Conservation (phyloP, 1,140 invertebrate genomes). For the Halyomorpha halys region DNA sequence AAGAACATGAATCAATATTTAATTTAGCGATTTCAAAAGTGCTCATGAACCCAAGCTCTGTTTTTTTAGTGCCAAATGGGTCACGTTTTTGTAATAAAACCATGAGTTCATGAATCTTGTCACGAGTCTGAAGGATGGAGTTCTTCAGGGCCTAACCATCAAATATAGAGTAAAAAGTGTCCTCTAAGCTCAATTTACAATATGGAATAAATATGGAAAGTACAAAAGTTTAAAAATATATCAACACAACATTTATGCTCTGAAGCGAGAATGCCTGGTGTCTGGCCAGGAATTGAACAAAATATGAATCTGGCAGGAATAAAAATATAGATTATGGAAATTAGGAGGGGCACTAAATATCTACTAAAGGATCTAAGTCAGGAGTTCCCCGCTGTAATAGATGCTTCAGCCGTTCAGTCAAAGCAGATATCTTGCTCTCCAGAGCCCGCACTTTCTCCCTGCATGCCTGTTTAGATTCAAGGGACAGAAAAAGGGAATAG, state of each 20-base stretch:
- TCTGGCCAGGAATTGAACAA: not conserved
- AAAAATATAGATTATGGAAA: no score
- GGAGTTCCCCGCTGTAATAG: slow-evolving; percentile 61
- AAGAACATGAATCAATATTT: slow-evolving; percentile 33
- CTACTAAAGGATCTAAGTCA: slow-evolving; percentile 52
- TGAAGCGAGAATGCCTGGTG: slow-evolving; percentile 23
- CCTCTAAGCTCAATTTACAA: slow-evolving; percentile 12
- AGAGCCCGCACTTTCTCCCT: slow-evolving; percentile 72
- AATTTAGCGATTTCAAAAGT: no score
- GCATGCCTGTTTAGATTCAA: slow-evolving; percentile 51
- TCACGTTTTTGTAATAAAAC: slow-evolving; percentile 4
- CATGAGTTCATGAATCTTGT: slow-evolving; percentile 9
- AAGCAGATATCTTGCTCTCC: slow-evolving; percentile 77
- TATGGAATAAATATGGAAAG: slow-evolving; percentile 1
- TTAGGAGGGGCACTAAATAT: not conserved
- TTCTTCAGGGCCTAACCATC: slow-evolving; percentile 15
- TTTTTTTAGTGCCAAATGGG: not conserved
- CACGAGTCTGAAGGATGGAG: slow-evolving; percentile 2
- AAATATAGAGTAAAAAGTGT: slow-evolving; percentile 10
- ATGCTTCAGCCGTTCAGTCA: slow-evolving; percentile 76
- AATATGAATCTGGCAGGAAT: not conserved
- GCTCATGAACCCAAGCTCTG: slow-evolving; percentile 21
- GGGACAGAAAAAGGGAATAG: slow-evolving; percentile 19
- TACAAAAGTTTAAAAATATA: slow-evolving; percentile 11
- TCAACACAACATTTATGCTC: slow-evolving; percentile 15